A percentile compares a stretch with the other conserved stretches of the same genome.
These are phyloP conservation scores for Noctua fimbriata DNA, from an alignment of 2,888 invertebrate genomes.

Conservation along the genomic window DNA sequence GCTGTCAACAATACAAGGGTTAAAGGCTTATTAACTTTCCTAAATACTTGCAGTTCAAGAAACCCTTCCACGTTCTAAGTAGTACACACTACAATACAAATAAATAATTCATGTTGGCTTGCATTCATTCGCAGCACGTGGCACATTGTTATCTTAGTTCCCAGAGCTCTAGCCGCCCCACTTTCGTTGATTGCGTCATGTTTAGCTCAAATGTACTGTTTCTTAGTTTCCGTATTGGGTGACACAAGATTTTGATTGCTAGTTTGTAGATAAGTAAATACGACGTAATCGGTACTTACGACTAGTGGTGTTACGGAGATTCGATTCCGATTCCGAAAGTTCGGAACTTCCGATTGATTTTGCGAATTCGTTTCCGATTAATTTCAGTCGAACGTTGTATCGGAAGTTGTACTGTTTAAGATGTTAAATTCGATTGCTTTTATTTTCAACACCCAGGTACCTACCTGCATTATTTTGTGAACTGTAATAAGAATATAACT, in stretches of 20 bases:
- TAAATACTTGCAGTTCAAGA: conserved; percentile 2
- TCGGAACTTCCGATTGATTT: too few relatives aligned
- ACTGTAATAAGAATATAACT: too few relatives aligned
- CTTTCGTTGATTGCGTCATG: conserved; percentile 64
- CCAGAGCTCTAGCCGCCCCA: conserved; percentile 59
- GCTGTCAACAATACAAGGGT: too few relatives aligned
- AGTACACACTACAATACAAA: conserved; percentile 10
- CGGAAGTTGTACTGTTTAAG: too few relatives aligned
- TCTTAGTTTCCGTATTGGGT: conserved; percentile 49
- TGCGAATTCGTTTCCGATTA: too few relatives aligned
- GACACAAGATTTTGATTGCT: conserved; percentile 7
- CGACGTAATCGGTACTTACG: neutral
- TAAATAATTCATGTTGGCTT: conserved; percentile 42
- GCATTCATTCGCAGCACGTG: conserved; percentile 53
- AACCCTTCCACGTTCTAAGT: neutral
- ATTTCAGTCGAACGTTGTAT: too few relatives aligned
- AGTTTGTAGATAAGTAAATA: neutral
- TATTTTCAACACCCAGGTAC: too few relatives aligned
- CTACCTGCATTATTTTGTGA: too few relatives aligned
- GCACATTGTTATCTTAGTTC: conserved; percentile 64
- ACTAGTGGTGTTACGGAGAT: too few relatives aligned
- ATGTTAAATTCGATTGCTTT: too few relatives aligned
- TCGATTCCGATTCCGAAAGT: too few relatives aligned
- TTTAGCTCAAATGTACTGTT: conserved; percentile 32
- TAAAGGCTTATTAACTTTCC: neutral